phyloP scores from a whole-genome alignment of 2,797 vertebrate genomes.

The Graptemys geographica region DNA sequence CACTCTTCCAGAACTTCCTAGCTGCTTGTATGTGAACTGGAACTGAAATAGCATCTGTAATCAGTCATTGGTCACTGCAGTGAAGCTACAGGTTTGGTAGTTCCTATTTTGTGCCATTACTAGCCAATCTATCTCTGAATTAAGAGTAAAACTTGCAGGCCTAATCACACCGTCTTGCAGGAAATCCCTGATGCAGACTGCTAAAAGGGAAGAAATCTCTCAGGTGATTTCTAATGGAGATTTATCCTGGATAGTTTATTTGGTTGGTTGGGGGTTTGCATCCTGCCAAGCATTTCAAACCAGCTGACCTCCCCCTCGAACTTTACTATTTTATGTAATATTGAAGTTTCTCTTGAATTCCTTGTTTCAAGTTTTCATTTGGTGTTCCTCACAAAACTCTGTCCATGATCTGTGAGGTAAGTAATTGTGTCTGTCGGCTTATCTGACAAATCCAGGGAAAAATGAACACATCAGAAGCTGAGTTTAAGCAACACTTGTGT shows the following conservation, averaged over 20 bases:
- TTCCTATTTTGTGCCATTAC: background rate
- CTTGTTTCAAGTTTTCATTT: background rate
- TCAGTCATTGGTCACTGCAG: slow-evolving; percentile 9
- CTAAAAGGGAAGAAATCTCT: background rate
- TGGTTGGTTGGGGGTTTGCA: background rate
- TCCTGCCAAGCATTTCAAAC: background rate
- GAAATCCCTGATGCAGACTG: background rate
- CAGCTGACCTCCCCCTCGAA: background rate
- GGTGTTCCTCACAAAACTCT: slow-evolving; percentile 16
- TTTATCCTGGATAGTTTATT: background rate
- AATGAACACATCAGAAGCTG: slow-evolving; percentile 13
- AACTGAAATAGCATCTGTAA: slow-evolving; percentile 35
- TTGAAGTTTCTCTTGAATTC: background rate
- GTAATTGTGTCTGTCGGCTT: slow-evolving; percentile 32
- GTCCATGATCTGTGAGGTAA: slow-evolving; percentile 16
- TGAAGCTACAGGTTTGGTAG: slow-evolving; percentile 41
- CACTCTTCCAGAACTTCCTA: slow-evolving; percentile 27
- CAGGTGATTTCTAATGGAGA: background rate
- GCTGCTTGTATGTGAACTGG: slow-evolving; percentile 40
- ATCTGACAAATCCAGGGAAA: slow-evolving; percentile 13
- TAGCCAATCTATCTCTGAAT: background rate
- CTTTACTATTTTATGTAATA: background rate
- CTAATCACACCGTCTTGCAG: background rate
- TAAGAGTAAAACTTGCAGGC: background rate
- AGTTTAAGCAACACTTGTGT: slow-evolving; percentile 3